These are phyloP conservation scores for Idaea aversata DNA, from an alignment of 2,888 invertebrate species.

Conservation along the genomic window DNA sequence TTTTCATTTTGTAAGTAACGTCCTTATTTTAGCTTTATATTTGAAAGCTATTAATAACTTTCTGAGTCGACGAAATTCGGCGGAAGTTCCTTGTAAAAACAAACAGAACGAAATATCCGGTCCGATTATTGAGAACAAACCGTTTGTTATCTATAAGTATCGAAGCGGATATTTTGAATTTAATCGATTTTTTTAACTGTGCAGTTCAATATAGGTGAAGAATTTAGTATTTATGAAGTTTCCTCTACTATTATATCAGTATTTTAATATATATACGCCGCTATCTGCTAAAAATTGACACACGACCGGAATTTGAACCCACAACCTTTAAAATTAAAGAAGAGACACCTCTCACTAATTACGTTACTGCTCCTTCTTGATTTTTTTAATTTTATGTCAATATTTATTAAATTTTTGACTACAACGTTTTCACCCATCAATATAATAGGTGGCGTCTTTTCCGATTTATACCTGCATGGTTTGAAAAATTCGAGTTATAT, in stretches of 20 bases:
- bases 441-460: not conserved
- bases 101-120: not conserved
- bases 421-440: not conserved
- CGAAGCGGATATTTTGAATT: slow-evolving; percentile 36
- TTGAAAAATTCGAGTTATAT: slow-evolving; percentile 42
- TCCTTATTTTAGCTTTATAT: not conserved
- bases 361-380: too few species aligned
- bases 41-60: not conserved
- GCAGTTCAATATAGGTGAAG: not conserved
- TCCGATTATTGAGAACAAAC: slow-evolving; percentile 2
- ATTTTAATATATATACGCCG: too few species aligned
- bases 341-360: too few species aligned
- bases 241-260: too few species aligned
- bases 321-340: too few species aligned
- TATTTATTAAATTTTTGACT: too few species aligned
- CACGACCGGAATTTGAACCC: too few species aligned
- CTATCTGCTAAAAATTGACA: too few species aligned
- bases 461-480: not conserved
- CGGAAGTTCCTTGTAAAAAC: slow-evolving; percentile 1
- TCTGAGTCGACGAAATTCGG: not conserved
- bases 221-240: not conserved
- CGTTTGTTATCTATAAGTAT: slow-evolving; percentile 13
- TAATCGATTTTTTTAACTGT: not conserved
- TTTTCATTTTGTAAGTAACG: not conserved
- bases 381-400: too few species aligned